Base-by-base conservation (phyloP, 2,113 vertebrate genomes). In the Coreoperca whiteheadi region DNA sequence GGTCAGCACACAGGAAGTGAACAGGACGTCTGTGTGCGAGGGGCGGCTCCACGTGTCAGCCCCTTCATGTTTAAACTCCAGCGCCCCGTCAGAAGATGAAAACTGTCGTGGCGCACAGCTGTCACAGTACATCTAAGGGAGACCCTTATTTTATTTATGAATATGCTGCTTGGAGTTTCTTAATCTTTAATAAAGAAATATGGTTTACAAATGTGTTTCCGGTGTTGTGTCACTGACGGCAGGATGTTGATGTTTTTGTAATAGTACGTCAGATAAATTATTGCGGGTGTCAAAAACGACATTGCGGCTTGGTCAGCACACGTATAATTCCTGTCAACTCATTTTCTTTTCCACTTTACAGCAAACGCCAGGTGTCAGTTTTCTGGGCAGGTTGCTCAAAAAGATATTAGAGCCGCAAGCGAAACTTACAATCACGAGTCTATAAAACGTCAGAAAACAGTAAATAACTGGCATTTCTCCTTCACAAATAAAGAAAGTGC, bases 111-210 rank as follows among this genome's bases (percentile, higher is more conserved):
- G 88, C 83, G 73, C 88, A 83, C 65, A 88, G 90, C 88, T 91
- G 88, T 93, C 91, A 90, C 83, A 61, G 89, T 85, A 80, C 88
- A 91, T 86, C 84, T 73, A 75, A 92, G 80, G 89, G 90, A 94
- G 88, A 91, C 80, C 88, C 88, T 86, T 87, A 88, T 94, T 94
- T 95, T 95, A 94, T 95, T 94, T 94, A 95, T 95, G 90, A 94
- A 94, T 95, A 94, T 93, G 93, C 93, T 94, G 94, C 94, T 95
- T 95, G 95, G 94, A 95, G 88, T 95, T 95, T 95, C 93, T 94
- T 95, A 95, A 95, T 89, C 93, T 95, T 95, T 95, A 95, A 95
- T 95, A 95, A 95, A 95, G 91, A 95, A 94, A 94, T 90, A 93
- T 94, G 90, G 91, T 94, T 94, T 92, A 92, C 91, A 94, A 23